Base-by-base conservation (phyloP, 2,797 vertebrate species). In the Sarcophilus harrisii region DNA sequence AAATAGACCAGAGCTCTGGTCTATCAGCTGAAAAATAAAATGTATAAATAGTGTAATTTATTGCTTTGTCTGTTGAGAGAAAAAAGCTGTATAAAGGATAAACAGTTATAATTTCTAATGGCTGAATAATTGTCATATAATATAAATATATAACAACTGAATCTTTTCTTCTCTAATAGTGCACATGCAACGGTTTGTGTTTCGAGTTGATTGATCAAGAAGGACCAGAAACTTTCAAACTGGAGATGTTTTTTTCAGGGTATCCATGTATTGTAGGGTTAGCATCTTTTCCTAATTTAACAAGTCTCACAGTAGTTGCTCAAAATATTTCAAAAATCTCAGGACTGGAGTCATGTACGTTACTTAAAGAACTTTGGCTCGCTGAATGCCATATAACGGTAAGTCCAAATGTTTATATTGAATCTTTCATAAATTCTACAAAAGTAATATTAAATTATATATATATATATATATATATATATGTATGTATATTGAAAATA, bases 181-280 rank as follows among this genome's bases (percentile, higher is more conserved):
- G 99, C 95, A 58, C 98, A 89, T 98, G 98, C 96, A 99, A 99
- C 98, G 99, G 99, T 93, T 96, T 99, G 0, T 98, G 97, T 96
- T 99, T 98, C 97, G 99, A 99, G 92, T 99, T 98, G 57, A 58
- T 99, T 97, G 97, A 96, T 94, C 97, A 99, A 96, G 99, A 99
- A 90, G 98, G 98, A 96, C 96, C 98, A 90, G 97, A 96, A 92
- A 94, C 98, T 94, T 97, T 94, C 81, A 98, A 98, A 87, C 97
- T 99, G 97, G 98, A 99, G 97, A 99, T 99, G 97, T 99, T 99
- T 98, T 99, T 99, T 98, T 99, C 98, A 32, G 99, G 99, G 91
- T 99, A 99, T 94, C 98, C 99, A 0, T 98, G 96, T 91, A 99
- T 99, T 98, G 98, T 99, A 28, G 99, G 99, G 54, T 99, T 99